Percentiles rank a stretch among this genome's conserved stretches.
These are phyloP conservation scores for Heteractis magnifica DNA, from an alignment of 92 coral and sea anemone species.

Conservation along the genomic window DNA sequence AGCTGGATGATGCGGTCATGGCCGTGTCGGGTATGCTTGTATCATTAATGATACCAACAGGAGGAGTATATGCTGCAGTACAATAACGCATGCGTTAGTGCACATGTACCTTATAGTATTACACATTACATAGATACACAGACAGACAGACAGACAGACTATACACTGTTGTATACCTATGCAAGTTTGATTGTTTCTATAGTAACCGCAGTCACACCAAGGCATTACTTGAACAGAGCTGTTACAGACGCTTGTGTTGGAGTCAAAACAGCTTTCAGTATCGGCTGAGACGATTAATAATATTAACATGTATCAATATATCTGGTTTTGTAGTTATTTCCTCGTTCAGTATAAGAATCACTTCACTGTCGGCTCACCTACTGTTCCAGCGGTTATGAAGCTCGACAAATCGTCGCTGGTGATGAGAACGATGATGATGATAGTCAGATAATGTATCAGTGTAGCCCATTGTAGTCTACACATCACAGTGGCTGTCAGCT, in stretches of 20 bases:
- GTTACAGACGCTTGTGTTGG: slow-evolving; percentile 9
- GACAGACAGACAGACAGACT: neutral
- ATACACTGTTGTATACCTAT: neutral
- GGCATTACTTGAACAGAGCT: slow-evolving; percentile 6
- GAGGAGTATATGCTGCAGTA: neutral
- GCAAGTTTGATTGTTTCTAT: slow-evolving; percentile 8
- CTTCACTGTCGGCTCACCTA: neutral
- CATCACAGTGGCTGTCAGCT: slow-evolving; percentile 17
- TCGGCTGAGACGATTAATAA: neutral
- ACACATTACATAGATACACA: too few relatives aligned
- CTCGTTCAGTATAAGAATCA: neutral
- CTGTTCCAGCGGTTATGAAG: neutral
- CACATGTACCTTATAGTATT: too few relatives aligned
- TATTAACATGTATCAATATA: neutral
- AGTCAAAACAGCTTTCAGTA: neutral
- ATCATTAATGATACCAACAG: neutral
- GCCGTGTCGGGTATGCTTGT: neutral
- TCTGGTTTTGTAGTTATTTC: neutral
- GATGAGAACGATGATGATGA: neutral
- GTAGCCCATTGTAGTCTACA: slow-evolving; percentile 28
- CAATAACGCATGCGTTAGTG: neutral
- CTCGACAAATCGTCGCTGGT: neutral
- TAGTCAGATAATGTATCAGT: neutral
- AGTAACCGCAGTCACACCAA: slow-evolving; percentile 10
- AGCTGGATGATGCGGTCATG: slow-evolving; percentile 11